Base-by-base conservation (phyloP, 2,888 invertebrate species). In the Allacma fusca region DNA sequence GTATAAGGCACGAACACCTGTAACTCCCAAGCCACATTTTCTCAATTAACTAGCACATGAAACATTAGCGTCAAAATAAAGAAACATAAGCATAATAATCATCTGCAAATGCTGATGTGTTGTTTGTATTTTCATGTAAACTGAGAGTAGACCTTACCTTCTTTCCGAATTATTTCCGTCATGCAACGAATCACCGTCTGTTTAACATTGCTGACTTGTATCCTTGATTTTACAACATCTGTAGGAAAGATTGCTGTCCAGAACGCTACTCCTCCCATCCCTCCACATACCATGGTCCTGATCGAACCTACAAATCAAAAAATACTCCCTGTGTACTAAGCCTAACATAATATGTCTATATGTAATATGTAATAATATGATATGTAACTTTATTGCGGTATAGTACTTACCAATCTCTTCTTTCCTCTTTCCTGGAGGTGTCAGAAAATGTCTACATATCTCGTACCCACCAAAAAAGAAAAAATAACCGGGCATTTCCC, bases 401-500 rank as follows among this genome's bases (percentile, higher is more conserved):
- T n/a, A n/a, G n/a, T n/a, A n/a, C n/a, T n/a, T n/a, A 87, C 89
- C 90, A 79, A 90, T 89, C 64, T 90, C 89, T 81, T 89, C 89
- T 84, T 89, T 90, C 1, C 86, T 86, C 84, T 88, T 87, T 23
- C 90, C 90, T n/a, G 84, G 81, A 9, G 89, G 88, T 19, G 89
- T 88, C 13, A 91, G 85, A 4, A 90, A 76, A 23, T 88, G 87
- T 76, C 92, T 86, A 21, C 90, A 89, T 82, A 92, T 91, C 89
- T 98, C 98, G 88, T 99, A 99, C 81, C 95, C 96, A 65, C 98
- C 99, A 87, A 99, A 99, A 87, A 99, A 99, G 88, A 95, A 97
- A 87, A 99, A 99, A 87, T 99, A 99, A 1, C 99, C 99, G 0
- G 99, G 98, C 94, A 99, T 97, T 89, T 99, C 98, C 82, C 98